Evolutionary conservation across 2,888 invertebrate species (phyloP).

Genomic region (Saturnia pavonia): DNA sequence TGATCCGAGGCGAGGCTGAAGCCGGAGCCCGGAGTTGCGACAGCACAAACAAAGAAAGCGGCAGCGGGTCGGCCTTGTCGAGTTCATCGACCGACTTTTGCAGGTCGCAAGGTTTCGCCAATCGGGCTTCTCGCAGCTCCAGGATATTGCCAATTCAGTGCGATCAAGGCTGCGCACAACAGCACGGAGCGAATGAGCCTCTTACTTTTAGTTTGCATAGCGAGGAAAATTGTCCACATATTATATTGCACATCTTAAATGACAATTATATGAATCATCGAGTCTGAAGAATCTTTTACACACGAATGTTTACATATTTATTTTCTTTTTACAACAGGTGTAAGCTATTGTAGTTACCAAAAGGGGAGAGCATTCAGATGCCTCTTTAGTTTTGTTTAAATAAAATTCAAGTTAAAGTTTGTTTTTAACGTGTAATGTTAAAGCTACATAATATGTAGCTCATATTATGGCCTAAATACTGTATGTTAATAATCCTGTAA

Average conservation of each 20-base stretch:
- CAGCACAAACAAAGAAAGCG: slow-evolving; percentile 80
- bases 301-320: not conserved
- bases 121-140: slow-evolving; percentile 78
- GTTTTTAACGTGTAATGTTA: not conserved
- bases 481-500: slow-evolving; percentile 31
- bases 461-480: not conserved
- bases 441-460: not conserved
- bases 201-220: slow-evolving; percentile 67
- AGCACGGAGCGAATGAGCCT: slow-evolving; percentile 54
- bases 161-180: slow-evolving; percentile 74
- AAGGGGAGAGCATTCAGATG: not conserved
- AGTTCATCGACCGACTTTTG: slow-evolving; percentile 81
- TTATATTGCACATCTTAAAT: slow-evolving; percentile 34
- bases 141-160: slow-evolving; percentile 80
- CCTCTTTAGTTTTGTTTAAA: not conserved
- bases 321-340: slow-evolving; percentile 2
- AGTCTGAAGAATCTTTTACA: not conserved
- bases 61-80: slow-evolving; percentile 73
- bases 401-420: not conserved
- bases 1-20: slow-evolving; percentile 74
- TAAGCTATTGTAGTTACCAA: not conserved
- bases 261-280: slow-evolving; percentile 2
- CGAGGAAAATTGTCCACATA: slow-evolving; percentile 52
- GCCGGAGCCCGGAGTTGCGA: slow-evolving; percentile 66
- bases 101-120: slow-evolving; percentile 82